Conservation (phyloP, 2,797 vertebrate species). For the Pteropus rufus region DNA sequence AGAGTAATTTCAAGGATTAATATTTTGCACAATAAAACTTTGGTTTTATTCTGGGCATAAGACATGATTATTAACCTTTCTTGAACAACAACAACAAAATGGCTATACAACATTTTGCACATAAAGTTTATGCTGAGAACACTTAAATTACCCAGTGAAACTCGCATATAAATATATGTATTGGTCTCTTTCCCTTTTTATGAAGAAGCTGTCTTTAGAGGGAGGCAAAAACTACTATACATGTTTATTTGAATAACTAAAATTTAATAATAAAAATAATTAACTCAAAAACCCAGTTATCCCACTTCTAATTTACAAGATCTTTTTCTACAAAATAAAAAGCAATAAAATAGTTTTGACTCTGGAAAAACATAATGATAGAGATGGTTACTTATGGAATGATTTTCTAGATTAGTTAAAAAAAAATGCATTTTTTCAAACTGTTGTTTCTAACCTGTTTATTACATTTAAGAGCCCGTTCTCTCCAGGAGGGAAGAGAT, state of each 20-base stretch:
- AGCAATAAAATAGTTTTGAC: neutral
- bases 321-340: neutral
- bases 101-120: neutral
- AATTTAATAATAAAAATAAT: neutral
- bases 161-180: neutral
- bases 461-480: neutral
- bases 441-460: neutral
- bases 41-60: neutral
- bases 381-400: neutral
- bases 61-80: neutral
- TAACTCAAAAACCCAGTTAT: neutral
- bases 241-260: constrained; percentile 4
- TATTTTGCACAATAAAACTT: constrained; percentile 26
- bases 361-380: neutral
- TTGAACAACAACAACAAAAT: neutral
- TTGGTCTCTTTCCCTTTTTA: neutral
- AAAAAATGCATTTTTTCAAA: neutral
- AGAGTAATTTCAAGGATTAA: constrained; percentile 50
- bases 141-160: neutral
- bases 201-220: neutral
- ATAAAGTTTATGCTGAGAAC: neutral
- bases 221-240: neutral
- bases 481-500: neutral
- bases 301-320: neutral
- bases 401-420: constrained; percentile 10